Percentiles rank a stretch among this genome's conserved stretches.
Conservation (phyloP, 2,113 vertebrate genomes). For the Entomyzon cyanotis region DNA sequence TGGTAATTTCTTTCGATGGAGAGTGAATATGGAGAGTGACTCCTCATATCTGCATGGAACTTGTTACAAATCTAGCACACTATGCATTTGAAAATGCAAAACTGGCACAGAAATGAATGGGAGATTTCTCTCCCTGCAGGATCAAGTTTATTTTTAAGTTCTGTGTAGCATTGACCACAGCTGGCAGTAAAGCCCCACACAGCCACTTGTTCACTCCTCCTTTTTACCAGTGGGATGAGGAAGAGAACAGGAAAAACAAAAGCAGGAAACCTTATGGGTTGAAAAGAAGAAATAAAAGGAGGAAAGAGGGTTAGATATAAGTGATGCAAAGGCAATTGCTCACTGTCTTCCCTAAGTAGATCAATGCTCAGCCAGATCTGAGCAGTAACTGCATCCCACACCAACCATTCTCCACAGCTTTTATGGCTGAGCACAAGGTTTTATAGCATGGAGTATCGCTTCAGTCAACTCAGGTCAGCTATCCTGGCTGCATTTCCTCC, state of each 20-base stretch:
- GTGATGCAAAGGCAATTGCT: not conserved
- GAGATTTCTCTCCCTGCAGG: not conserved
- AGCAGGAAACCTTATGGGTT: not conserved
- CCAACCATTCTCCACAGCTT: not conserved
- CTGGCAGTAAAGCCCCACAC: not conserved
- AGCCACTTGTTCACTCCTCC: not conserved
- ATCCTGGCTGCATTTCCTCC: not conserved
- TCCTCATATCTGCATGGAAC: not conserved
- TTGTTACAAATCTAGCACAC: not conserved
- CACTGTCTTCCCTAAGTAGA: not conserved
- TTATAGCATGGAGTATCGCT: not conserved
- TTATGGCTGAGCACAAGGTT: not conserved
- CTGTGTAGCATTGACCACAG: not conserved
- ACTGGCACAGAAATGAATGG: not conserved
- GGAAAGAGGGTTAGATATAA: not conserved
- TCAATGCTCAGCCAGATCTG: not conserved
- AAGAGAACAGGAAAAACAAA: not conserved
- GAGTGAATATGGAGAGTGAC: not conserved
- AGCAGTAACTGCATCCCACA: not conserved
- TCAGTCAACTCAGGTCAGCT: not conserved
- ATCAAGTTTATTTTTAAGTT: not conserved
- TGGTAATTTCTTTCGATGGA: not conserved
- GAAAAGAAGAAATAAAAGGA: not conserved
- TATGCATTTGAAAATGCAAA: not conserved
- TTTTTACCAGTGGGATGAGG: not conserved